Base-by-base conservation (phyloP, 2,888 invertebrate genomes). In the Scaptomyza flava region DNA sequence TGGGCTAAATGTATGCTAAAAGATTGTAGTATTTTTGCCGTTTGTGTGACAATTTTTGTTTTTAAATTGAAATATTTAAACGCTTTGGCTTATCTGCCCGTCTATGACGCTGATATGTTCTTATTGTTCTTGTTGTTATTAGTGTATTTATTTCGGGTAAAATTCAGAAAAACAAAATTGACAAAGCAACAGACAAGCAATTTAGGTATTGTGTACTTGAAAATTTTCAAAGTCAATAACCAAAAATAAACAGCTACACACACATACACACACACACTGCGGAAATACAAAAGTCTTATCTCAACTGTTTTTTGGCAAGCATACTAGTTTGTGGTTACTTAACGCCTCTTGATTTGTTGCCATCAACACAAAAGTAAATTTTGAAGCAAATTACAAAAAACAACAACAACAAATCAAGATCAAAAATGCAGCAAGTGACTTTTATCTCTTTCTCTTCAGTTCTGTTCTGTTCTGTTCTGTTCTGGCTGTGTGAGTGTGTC, bases 371-470 rank as follows among this genome's bases (percentile, higher is more conserved):
- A 11, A 14, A 38, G 52, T 27, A 27, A 8, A 38, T 62, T 70
- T 68, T 57, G 12, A 57, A 47, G 52, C 58, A 46, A 46, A 14
- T 31, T 4, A 11, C 30, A 57, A n/a, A 34, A 65, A 65, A 47
- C 47, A 58, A 62, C 43, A 43, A 65, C 68, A 76, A 72, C 66
- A 63, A 82, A 68, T 80, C 71, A 56, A 69, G 77, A 68, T 74
- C 48, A 42, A 67, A 61, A 85, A 45, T 69, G 83, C 83, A 82
- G 83, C 83, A 80, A 74, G 58, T 72, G 77, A 74, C 68, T 73
- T 51, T 58, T 56, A 46, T 53, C 43, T 38, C 31, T 36, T 36
- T 42, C 47, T 31, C 51, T 23, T 9, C 11, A 9, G 38, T 17
- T 52, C 30, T 6, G 27, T 27, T 23, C 20, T 31, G 38, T 17